Percentiles rank a stretch among this genome's conserved stretches.
Conservation (phyloP, 2,888 invertebrate species). For the Metacarcinus magister region DNA sequence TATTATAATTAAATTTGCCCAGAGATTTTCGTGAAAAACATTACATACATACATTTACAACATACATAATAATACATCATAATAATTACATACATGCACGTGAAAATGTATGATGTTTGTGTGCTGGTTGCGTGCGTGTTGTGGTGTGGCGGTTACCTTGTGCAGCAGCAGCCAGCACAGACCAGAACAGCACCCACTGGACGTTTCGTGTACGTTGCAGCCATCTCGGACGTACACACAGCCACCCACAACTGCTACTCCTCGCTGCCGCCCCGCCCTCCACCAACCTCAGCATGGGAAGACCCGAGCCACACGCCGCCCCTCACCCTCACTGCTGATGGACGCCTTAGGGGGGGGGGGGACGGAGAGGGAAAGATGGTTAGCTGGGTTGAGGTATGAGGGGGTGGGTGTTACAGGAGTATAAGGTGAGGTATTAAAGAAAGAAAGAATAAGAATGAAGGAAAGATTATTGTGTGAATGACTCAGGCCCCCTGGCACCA, state of each 20-base stretch:
- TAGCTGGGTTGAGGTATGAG: background rate
- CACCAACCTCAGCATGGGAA: constrained; percentile 74
- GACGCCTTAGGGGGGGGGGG: background rate
- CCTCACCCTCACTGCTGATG: constrained; percentile 58
- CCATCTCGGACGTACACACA: constrained; percentile 73
- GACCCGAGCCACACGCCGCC: constrained; percentile 65
- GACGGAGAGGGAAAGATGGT: background rate
- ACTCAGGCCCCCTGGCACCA: no score
- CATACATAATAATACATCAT: no score
- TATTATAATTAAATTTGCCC: no score
- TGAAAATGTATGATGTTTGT: no score
- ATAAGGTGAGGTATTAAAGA: no score
- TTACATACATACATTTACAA: no score
- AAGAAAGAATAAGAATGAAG: no score
- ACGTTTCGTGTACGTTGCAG: constrained; percentile 84
- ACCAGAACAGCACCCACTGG: constrained; percentile 92
- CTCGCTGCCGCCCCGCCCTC: constrained; percentile 53
- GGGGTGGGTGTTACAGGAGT: background rate
- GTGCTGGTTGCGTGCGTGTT: no score
- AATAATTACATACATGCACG: no score
- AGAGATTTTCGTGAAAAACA: no score
- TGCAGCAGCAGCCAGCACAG: constrained; percentile 92
- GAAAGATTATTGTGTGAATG: no score
- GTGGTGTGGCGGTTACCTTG: no score
- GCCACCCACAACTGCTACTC: constrained; percentile 79